These are phyloP conservation scores for Bombus breviceps DNA, from an alignment of 1,140 invertebrate genomes.

Conservation along the genomic window DNA sequence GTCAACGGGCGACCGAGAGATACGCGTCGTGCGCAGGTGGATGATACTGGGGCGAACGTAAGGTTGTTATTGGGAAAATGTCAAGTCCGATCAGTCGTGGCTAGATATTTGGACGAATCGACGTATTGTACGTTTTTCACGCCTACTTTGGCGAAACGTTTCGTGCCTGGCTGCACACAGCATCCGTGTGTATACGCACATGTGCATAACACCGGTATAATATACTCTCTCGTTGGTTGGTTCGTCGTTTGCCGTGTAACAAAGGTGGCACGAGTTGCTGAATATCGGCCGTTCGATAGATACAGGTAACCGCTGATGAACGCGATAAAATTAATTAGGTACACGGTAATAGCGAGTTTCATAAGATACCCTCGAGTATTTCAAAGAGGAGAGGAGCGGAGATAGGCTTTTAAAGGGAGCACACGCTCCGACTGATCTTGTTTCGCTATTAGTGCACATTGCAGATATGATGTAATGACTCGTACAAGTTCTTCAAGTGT, in stretches of 20 bases:
- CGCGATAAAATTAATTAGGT: conserved; percentile 51
- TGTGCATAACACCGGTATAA: background rate
- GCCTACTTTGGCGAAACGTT: background rate
- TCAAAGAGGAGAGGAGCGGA: background rate
- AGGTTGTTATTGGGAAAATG: conserved; percentile 62
- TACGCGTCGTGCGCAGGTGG: conserved; percentile 41
- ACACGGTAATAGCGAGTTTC: conserved; percentile 29
- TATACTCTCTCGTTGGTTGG: background rate
- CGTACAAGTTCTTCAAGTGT: background rate
- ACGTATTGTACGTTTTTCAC: conserved; percentile 19
- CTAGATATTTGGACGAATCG: conserved; percentile 51
- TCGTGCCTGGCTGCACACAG: background rate
- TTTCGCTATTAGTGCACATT: conserved; percentile 19
- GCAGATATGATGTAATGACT: background rate
- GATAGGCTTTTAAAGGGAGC: conserved; percentile 15
- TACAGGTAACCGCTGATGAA: conserved; percentile 33
- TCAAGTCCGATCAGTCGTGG: conserved; percentile 51
- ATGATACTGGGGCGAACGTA: conserved; percentile 22
- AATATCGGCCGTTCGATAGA: conserved; percentile 30
- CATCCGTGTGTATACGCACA: background rate
- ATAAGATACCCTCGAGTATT: conserved; percentile 20
- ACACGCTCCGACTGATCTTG: conserved; percentile 11
- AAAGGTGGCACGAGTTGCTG: background rate
- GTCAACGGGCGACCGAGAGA: conserved; percentile 45
- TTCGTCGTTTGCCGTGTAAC: background rate